Evolutionary conservation across 2,113 vertebrate species (phyloP), one percentile per base, ranked within the genome.

Genomic region (Pica pica): DNA sequence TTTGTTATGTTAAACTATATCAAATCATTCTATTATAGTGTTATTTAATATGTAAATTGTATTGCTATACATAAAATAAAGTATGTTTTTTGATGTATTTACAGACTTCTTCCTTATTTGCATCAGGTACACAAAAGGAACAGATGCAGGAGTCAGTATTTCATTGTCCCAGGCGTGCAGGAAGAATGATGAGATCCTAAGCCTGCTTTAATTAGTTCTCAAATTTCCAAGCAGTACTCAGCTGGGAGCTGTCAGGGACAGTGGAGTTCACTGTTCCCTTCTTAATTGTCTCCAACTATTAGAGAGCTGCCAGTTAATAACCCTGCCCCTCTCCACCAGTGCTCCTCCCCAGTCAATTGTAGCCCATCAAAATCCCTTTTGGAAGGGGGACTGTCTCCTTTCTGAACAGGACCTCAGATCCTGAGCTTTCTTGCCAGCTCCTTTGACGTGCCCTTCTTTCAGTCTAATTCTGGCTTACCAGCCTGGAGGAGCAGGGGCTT

Each of bases 41-140:
- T 99, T 99, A 99, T 99, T 99, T 99, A 99, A 99, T 99, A 99
- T 99, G 99, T 99, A 99, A 99, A 99, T 99, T 99, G 99, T 99
- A 99, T 99, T 99, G 99, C 98, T 98, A 99, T 99, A 99, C 99
- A 99, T 99, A 98, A 99, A 99, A 99, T 99, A 99, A 99, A 99
- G 98, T 99, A 99, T 99, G 99, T 98, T 98, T 99, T 99, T 99
- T 99, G 99, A 99, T 99, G 99, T 99, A 98, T 98, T 98, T 98
- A 98, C 37, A 73, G 98, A 85, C 90, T 95, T 61, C 88, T 64
- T 86, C 83, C 87, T 93, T 96, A 92, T 95, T 97, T 96, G 92
- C 93, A 93, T 89, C 9, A 24, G 42, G 57, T 67, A 42, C 86
- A 46, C 84, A 91, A 4, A 61, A 19, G 41, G n/a, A 83, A 67